Percentiles rank a stretch among this genome's conserved stretches.
Evolutionary conservation across 2,888 invertebrate genomes (phyloP).

Genomic region (Carterocephalus palaemon): DNA sequence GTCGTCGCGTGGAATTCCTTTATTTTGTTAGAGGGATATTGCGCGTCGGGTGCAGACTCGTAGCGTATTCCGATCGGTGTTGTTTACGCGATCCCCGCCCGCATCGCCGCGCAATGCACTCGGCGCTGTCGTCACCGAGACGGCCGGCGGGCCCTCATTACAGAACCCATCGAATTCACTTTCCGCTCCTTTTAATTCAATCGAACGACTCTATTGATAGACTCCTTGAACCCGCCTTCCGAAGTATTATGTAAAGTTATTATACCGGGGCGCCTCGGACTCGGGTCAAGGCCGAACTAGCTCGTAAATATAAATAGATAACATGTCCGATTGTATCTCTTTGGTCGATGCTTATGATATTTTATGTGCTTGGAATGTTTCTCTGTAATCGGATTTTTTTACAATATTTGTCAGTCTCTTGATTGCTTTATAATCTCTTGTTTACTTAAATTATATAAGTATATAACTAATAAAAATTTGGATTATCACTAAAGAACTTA

Average conservation of each 20-base stretch:
- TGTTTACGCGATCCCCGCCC: conserved; percentile 61
- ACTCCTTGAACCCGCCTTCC: conserved; percentile 31
- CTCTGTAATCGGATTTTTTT: conserved; percentile 55
- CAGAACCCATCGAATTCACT: conserved; percentile 33
- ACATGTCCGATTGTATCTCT: conserved; percentile 62
- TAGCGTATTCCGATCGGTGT: conserved; percentile 60
- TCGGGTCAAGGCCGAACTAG: conserved; percentile 61
- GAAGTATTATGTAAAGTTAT: conserved; percentile 39
- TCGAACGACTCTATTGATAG: conserved; percentile 31
- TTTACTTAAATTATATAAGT: too few relatives aligned
- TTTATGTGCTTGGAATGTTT: conserved; percentile 59
- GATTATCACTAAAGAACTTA: too few relatives aligned
- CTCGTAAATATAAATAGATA: conserved; percentile 73
- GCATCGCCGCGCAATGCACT: conserved; percentile 52
- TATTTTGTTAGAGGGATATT: conserved; percentile 77
- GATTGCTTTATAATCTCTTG: too few relatives aligned
- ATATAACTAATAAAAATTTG: too few relatives aligned
- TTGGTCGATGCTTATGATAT: conserved; percentile 70
- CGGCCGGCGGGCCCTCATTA: conserved; percentile 49
- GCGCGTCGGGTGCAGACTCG: conserved; percentile 73
- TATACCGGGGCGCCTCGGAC: conserved; percentile 42
- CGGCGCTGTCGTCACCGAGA: conserved; percentile 44
- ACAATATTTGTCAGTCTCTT: too few relatives aligned
- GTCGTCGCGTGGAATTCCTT: conserved; percentile 71
- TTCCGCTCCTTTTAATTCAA: conserved; percentile 33